Conservation (phyloP, 1,140 invertebrate genomes). For the Adelges cooleyi region DNA sequence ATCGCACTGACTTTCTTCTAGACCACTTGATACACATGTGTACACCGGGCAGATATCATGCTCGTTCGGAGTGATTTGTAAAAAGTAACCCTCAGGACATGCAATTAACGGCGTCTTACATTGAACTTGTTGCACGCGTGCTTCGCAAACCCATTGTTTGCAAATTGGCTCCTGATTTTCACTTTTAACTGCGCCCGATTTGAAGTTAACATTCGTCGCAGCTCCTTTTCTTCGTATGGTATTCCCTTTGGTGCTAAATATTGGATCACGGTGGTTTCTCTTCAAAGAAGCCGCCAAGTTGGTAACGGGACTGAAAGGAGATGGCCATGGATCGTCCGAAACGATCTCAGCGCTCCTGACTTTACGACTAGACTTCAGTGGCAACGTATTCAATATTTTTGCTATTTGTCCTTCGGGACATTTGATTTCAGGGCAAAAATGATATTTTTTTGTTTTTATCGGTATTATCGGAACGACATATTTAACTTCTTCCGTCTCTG, state of each 20-base stretch:
- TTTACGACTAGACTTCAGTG: background rate
- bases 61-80: slow-evolving; percentile 6
- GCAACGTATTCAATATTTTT: slow-evolving; percentile 3
- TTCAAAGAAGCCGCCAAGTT: slow-evolving; percentile 13
- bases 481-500: slow-evolving; percentile 25
- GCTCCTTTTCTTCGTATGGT: background rate
- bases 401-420: slow-evolving; percentile 30
- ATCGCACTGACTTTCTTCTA: slow-evolving; percentile 53
- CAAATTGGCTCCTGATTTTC: slow-evolving; percentile 10
- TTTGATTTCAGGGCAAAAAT: slow-evolving; percentile 28
- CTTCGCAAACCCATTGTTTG: slow-evolving; percentile 25
- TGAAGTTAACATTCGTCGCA: background rate
- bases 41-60: slow-evolving; percentile 41
- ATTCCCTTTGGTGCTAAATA: slow-evolving; percentile 11
- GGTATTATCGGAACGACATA: background rate
- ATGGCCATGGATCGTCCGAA: slow-evolving; percentile 9
- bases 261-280: slow-evolving; percentile 1
- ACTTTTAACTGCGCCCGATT: background rate
- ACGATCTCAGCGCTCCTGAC: background rate
- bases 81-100: slow-evolving; percentile 13
- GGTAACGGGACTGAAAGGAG: slow-evolving; percentile 9
- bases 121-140: background rate
- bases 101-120: background rate
- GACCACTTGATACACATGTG: slow-evolving; percentile 44
- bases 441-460: background rate